phyloP scores from a whole-genome alignment of 2,113 vertebrate species.

The Callipepla squamata region DNA sequence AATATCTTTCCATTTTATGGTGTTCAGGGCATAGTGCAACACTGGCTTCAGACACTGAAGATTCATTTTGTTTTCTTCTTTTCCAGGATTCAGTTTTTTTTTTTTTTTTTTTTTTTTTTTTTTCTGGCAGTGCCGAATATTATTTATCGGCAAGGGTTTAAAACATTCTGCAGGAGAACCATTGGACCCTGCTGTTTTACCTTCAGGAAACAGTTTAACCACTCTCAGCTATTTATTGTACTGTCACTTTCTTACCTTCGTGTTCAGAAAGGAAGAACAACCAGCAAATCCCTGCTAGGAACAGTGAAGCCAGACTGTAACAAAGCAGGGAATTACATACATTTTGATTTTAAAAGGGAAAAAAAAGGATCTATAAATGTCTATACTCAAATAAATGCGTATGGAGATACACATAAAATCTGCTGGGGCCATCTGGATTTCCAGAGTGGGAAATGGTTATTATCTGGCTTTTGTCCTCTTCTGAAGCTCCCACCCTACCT shows the following conservation, averaged over 20 bases:
- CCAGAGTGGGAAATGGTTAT: not conserved
- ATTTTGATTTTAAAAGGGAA: not conserved
- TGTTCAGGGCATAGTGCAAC: not conserved
- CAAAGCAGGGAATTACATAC: not conserved
- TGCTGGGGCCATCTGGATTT: conserved; percentile 45
- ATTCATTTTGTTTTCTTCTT: not conserved
- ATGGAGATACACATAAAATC: conserved; percentile 42
- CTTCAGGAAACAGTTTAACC: conserved; percentile 46
- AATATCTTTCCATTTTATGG: not conserved
- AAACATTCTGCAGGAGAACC: conserved; percentile 10
- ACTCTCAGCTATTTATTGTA: conserved; percentile 39
- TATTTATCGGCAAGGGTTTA: conserved; percentile 40
- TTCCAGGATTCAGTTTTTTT: not conserved
- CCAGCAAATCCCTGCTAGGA: not conserved
- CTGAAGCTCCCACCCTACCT: not conserved
- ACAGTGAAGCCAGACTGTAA: not conserved
- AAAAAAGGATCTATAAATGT: not conserved
- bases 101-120: not conserved
- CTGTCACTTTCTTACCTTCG: conserved; percentile 6
- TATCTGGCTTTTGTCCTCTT: conserved; percentile 26
- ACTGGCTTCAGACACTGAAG: not conserved
- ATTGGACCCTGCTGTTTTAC: conserved; percentile 23
- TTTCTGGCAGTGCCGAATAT: not conserved
- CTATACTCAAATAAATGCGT: conserved; percentile 3
- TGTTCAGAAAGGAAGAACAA: conserved; percentile 3